Conservation (phyloP, 2,888 invertebrate species). For the Tenthredo scrophulariae region DNA sequence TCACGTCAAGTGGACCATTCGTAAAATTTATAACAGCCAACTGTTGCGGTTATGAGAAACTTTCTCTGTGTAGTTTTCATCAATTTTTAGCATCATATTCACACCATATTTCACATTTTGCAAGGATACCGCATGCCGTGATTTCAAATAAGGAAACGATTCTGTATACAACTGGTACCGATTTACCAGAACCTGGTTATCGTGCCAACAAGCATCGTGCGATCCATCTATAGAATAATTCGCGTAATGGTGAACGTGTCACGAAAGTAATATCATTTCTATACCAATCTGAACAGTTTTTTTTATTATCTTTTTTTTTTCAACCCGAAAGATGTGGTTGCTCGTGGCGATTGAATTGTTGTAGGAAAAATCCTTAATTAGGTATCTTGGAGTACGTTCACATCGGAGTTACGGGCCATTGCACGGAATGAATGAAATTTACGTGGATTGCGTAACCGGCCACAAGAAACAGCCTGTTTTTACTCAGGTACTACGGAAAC, state of each 20-base stretch:
- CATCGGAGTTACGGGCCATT: slow-evolving; percentile 50
- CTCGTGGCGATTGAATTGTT: slow-evolving; percentile 37
- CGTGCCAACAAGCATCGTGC: neutral
- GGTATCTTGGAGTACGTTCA: slow-evolving; percentile 43
- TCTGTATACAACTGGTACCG: neutral
- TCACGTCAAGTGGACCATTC: slow-evolving; percentile 9
- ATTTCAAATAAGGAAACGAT: neutral
- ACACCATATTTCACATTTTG: neutral
- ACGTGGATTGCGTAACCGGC: slow-evolving; percentile 46
- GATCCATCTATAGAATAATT: slow-evolving; percentile 21
- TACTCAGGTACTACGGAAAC: slow-evolving; percentile 44
- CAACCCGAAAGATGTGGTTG: slow-evolving; percentile 1
- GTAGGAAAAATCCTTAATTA: slow-evolving; percentile 40
- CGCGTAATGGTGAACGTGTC: neutral
- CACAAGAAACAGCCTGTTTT: slow-evolving; percentile 32
- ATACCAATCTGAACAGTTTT: neutral
- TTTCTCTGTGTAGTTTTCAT: neutral
- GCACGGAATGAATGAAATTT: slow-evolving; percentile 47
- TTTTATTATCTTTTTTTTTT: neutral
- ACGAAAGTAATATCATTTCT: neutral
- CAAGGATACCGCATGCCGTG: neutral
- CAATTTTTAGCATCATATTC: neutral
- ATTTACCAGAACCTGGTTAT: neutral
- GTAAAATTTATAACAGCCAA: neutral
- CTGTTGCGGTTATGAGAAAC: neutral